Percentiles rank a stretch among this genome's conserved stretches.
Evolutionary conservation across 2,113 vertebrate genomes (phyloP).

Genomic region (Hassar affinis): DNA sequence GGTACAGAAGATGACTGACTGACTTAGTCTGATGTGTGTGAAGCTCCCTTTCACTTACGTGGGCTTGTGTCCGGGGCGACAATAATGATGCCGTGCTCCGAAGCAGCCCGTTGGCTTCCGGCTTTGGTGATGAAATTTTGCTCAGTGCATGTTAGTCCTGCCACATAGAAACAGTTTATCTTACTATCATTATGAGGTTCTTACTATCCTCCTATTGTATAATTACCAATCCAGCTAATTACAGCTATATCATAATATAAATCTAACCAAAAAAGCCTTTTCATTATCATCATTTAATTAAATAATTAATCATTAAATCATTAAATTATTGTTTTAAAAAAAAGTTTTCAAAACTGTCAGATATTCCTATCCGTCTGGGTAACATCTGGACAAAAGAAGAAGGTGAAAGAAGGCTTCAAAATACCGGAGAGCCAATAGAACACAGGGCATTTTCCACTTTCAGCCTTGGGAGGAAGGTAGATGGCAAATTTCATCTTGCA

Average conservation of each 20-base stretch:
- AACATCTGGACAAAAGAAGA: not conserved
- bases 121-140: slow-evolving; percentile 96
- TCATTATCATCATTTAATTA: too few relatives aligned
- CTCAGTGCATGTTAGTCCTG: slow-evolving; percentile 93
- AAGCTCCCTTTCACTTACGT: slow-evolving; percentile 70
- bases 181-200: not conserved
- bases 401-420: slow-evolving; percentile 9
- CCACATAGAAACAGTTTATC: not conserved
- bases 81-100: slow-evolving; percentile 84
- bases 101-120: slow-evolving; percentile 83
- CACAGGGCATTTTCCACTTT: slow-evolving; percentile 85
- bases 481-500: slow-evolving; percentile 96
- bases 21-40: not conserved
- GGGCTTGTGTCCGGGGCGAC: slow-evolving; percentile 92
- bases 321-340: not conserved
- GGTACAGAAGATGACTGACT: too few relatives aligned
- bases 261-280: not conserved
- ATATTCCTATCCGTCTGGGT: too few relatives aligned
- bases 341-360: not conserved
- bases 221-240: not conserved
- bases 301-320: too few relatives aligned
- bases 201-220: not conserved
- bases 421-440: slow-evolving; percentile 93
- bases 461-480: slow-evolving; percentile 89
- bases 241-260: not conserved